Base-by-base conservation (phyloP, 2,113 vertebrate species). In the Petrocephalus microphthalmus region DNA sequence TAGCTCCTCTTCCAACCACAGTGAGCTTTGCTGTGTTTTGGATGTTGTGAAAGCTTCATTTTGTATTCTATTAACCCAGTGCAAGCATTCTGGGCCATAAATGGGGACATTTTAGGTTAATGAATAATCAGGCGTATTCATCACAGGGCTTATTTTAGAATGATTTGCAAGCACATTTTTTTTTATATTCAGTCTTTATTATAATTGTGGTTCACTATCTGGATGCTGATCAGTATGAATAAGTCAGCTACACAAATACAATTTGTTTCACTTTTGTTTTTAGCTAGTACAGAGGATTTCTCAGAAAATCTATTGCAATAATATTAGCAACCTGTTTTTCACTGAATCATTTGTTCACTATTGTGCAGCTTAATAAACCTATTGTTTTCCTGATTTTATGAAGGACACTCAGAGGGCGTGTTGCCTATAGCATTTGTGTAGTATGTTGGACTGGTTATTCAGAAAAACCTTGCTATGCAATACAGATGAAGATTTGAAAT, bases 251-350 rank as follows among this genome's bases (percentile, higher is more conserved):
- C 19, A 6, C 19, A 42, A 42, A 45, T 81, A 15, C 37, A 19
- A 45, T 19, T 19, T 81, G 74, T 45, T 81, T 81, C 74, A 81
- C 74, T 81, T 81, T 45, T 81, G 74, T 81, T 81, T 81, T 81
- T 37, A 81, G 74, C 74, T 81, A 19, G 60, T 42, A 45, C 7
- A 33, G 33, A 45, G 74, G 42, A 81, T 81, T 81, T 81, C 74
- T 81, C 37, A 42, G 37, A 81, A 19, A 33, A 17, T 81, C 33
- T 78, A n/a, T 45, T 45, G 42, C 2, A 37, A 22, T 19, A 81
- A 81, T 42, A 81, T 20, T 37, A 37, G 74, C 29, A 17, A 81
- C 7, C 37, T 17, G 29, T 5, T 81, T 81, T 81, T 20, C 37
- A 19, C 19, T 33, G 17, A 15, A 64, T 64, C 10, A 64, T 1